These are phyloP conservation scores for Gallinago jamesoni DNA, from an alignment of 2,113 vertebrate species.

Conservation along the genomic window DNA sequence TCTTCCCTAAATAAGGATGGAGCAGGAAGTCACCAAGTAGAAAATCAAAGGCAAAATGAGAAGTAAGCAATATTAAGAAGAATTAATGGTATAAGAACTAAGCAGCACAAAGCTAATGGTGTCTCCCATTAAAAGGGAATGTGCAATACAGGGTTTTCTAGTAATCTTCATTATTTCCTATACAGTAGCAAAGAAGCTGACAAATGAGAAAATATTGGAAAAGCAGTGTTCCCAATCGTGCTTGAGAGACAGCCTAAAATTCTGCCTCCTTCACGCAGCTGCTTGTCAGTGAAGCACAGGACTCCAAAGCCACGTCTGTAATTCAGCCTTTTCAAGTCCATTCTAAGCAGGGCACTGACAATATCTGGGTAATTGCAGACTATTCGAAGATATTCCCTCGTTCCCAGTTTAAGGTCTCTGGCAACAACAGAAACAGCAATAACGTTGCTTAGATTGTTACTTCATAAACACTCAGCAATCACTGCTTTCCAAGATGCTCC, in stretches of 20 bases:
- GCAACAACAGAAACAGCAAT: not conserved
- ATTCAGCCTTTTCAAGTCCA: not conserved
- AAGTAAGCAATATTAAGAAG: not conserved
- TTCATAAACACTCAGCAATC: not conserved
- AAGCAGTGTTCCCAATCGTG: not conserved
- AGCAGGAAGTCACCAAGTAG: not conserved
- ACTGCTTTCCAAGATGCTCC: not conserved
- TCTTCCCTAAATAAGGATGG: not conserved
- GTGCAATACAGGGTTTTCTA: not conserved
- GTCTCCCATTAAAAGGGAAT: not conserved
- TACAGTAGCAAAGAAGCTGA: not conserved
- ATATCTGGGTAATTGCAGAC: slow-evolving; percentile 1
- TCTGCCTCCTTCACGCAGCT: not conserved
- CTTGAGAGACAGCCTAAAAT: not conserved
- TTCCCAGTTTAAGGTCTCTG: not conserved
- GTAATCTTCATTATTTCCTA: not conserved
- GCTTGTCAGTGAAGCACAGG: not conserved
- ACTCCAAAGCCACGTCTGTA: not conserved
- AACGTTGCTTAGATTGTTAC: not conserved
- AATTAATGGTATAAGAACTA: not conserved
- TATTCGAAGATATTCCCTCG: not conserved
- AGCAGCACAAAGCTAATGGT: not conserved
- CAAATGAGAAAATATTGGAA: not conserved
- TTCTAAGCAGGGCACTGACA: not conserved
- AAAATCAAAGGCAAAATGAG: not conserved